Percentiles rank a stretch among this genome's conserved stretches.
Conservation (phyloP, 2,888 invertebrate species). For the Lissocephala sabroskyi region DNA sequence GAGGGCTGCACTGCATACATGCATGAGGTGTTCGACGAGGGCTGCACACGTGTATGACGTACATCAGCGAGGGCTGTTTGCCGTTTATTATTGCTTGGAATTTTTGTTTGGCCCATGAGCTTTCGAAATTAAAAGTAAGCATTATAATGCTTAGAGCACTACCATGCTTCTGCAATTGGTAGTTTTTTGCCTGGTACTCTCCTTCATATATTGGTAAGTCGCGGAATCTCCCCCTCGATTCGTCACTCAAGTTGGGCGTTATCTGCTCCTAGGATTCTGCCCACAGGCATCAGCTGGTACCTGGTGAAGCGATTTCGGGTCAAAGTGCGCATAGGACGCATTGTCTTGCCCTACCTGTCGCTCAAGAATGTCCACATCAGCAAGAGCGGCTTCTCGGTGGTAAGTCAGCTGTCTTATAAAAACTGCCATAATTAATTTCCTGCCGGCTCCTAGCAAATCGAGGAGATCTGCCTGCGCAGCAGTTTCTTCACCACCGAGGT, state of each 20-base stretch:
- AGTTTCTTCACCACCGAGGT: constrained; percentile 92
- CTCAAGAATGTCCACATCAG: constrained; percentile 86
- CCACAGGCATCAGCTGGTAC: constrained; percentile 84
- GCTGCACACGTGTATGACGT: too few species aligned
- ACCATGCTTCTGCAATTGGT: constrained; percentile 64
- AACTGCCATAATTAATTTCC: too few species aligned
- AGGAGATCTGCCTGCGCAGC: constrained; percentile 87
- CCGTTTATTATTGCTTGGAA: too few species aligned
- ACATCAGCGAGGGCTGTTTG: too few species aligned
- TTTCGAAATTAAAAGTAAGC: too few species aligned
- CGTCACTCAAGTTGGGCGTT: background rate
- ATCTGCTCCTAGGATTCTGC: constrained; percentile 79
- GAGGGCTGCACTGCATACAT: too few species aligned
- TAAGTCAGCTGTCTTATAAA: too few species aligned
- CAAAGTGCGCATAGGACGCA: constrained; percentile 85
- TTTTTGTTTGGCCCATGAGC: too few species aligned
- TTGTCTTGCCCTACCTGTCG: constrained; percentile 83
- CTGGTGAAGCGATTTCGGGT: constrained; percentile 86
- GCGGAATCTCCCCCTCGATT: background rate
- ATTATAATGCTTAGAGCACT: too few species aligned
- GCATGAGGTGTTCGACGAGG: too few species aligned
- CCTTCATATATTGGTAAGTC: constrained; percentile 67
- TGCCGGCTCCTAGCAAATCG: constrained; percentile 79
- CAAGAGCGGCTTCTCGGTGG: constrained; percentile 84
- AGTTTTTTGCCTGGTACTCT: constrained; percentile 47